Percentiles rank a stretch among this genome's conserved stretches.
These are phyloP conservation scores for Naso thynnoides DNA, from an alignment of 2,797 vertebrate species.

Conservation along the genomic window DNA sequence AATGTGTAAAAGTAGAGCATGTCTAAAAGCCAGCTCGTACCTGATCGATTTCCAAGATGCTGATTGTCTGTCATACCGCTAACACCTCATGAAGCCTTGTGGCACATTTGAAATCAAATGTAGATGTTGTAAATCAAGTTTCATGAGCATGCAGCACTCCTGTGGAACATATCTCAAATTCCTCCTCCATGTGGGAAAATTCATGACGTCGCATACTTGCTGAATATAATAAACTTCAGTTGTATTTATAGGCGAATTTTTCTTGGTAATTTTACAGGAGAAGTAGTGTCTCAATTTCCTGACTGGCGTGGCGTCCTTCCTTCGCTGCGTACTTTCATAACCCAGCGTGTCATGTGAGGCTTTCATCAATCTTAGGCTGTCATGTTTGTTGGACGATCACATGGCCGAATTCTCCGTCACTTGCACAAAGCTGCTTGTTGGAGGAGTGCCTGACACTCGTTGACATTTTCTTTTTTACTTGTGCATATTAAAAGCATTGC, in stretches of 20 bases:
- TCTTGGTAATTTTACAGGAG: slow-evolving; percentile 25
- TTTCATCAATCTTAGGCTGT: slow-evolving; percentile 74
- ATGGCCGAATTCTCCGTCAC: slow-evolving; percentile 49
- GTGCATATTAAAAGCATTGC: slow-evolving; percentile 27
- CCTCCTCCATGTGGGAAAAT: slow-evolving; percentile 15
- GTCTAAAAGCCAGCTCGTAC: neutral
- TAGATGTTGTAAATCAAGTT: slow-evolving; percentile 1
- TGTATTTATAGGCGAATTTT: slow-evolving; percentile 35
- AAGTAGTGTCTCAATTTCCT: slow-evolving; percentile 57
- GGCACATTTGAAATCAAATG: neutral
- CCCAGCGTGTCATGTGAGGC: slow-evolving; percentile 74
- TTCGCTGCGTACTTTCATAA: slow-evolving; percentile 66
- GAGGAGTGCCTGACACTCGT: neutral
- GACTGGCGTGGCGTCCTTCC: slow-evolving; percentile 44
- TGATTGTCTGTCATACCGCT: neutral
- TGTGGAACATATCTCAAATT: neutral
- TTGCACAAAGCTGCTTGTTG: slow-evolving; percentile 13
- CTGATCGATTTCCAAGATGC: neutral
- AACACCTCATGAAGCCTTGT: neutral
- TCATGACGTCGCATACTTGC: slow-evolving; percentile 1
- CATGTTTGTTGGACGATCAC: slow-evolving; percentile 58
- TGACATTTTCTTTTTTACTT: slow-evolving; percentile 8
- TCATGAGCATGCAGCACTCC: neutral
- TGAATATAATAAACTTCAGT: neutral
- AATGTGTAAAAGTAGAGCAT: no score